phyloP scores from a whole-genome alignment of 2,113 vertebrate species.

The Saimiri boliviensis region DNA sequence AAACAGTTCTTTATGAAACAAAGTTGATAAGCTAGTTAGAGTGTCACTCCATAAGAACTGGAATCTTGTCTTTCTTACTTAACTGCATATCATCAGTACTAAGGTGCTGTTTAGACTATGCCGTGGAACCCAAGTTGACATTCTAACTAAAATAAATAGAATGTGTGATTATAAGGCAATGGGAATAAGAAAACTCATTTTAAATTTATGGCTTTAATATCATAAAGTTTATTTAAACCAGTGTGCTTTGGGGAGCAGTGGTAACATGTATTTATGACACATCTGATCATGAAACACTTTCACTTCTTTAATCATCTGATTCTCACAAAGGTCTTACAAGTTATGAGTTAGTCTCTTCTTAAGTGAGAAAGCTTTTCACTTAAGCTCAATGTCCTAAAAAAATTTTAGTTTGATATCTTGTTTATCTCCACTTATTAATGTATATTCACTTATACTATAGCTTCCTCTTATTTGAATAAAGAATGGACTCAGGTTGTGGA shows the following conservation, averaged over 20 bases:
- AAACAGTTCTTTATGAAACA: background rate
- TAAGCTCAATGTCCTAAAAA: background rate
- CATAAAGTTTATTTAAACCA: background rate
- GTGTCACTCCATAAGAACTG: background rate
- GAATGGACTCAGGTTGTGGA: background rate
- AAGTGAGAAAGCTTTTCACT: background rate
- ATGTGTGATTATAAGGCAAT: background rate
- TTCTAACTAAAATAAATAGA: constrained; percentile 1
- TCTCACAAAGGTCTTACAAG: background rate
- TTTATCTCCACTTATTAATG: background rate
- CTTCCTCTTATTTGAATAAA: background rate
- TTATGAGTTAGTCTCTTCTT: background rate
- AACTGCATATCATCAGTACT: background rate
- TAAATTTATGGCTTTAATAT: background rate
- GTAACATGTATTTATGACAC: background rate
- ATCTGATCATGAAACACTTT: background rate
- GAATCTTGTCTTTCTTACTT: background rate
- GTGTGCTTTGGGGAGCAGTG: background rate
- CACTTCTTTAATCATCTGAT: background rate
- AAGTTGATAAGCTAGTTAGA: background rate
- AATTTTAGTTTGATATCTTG: background rate
- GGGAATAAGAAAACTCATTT: background rate
- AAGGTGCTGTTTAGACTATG: background rate
- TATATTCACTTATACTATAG: background rate
- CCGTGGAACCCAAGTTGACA: background rate